Conservation (phyloP, 1,140 invertebrate genomes). For the Zaprionus taronus region DNA sequence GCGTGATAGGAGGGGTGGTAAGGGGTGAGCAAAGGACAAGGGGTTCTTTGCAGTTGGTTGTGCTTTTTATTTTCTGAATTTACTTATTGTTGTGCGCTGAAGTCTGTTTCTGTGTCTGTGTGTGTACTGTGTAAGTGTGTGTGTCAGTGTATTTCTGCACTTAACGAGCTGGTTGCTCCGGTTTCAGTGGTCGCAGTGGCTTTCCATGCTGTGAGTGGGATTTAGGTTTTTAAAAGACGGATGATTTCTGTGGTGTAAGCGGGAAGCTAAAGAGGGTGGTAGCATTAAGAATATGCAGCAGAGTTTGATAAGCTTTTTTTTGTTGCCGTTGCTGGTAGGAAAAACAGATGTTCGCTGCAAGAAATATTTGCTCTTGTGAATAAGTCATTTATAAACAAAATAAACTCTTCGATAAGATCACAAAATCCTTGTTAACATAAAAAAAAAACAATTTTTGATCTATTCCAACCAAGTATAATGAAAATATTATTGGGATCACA, state of each 20-base stretch:
- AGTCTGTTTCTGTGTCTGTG: slow-evolving; percentile 2
- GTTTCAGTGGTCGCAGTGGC: slow-evolving; percentile 50
- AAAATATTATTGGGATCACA: no score
- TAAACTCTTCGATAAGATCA: background rate
- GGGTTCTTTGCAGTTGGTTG: slow-evolving; percentile 27
- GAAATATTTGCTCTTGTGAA: background rate
- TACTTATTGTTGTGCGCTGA: slow-evolving; percentile 45
- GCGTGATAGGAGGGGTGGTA: no score
- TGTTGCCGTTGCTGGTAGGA: background rate
- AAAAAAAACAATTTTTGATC: no score
- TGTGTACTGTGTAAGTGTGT: background rate
- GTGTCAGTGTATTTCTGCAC: slow-evolving; percentile 47
- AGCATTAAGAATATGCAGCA: background rate
- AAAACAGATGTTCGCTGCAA: slow-evolving; percentile 19
- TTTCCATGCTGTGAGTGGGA: slow-evolving; percentile 18
- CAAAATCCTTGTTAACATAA: background rate
- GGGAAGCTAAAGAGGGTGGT: background rate
- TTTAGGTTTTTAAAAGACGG: slow-evolving; percentile 4
- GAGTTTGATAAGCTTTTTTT: slow-evolving; percentile 15
- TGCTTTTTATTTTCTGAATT: slow-evolving; percentile 38
- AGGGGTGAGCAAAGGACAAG: slow-evolving; percentile 1
- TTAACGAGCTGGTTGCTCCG: slow-evolving; percentile 56
- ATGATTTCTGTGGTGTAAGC: background rate
- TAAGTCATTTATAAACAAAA: background rate
- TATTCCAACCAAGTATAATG: no score